These are phyloP conservation scores for Mystacornis crossleyi DNA, from an alignment of 2,113 vertebrate genomes.

Conservation along the genomic window DNA sequence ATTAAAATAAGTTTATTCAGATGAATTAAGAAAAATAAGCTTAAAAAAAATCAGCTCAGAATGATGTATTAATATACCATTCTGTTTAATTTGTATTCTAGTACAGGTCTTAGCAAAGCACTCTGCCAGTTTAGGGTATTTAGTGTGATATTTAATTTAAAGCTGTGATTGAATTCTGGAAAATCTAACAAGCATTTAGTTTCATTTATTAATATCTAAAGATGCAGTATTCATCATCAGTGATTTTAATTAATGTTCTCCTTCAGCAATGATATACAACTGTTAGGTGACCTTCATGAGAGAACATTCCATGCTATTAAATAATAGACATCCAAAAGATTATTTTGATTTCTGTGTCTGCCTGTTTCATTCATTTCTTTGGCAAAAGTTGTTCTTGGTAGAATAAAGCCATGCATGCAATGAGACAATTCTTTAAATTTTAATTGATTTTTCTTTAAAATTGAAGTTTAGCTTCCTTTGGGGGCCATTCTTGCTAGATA, in stretches of 20 bases:
- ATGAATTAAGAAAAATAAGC: neutral
- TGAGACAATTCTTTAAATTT: conserved; percentile 12
- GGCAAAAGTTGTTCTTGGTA: conserved; percentile 23
- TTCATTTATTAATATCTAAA: conserved; percentile 48
- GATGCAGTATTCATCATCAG: conserved; percentile 10
- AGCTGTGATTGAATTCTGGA: conserved; percentile 32
- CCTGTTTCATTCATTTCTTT: conserved; percentile 26
- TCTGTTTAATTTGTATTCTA: conserved; percentile 5
- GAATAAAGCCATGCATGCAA: neutral
- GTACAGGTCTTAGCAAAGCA: neutral
- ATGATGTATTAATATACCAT: neutral
- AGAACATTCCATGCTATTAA: neutral
- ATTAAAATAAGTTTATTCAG: neutral
- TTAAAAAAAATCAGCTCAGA: neutral
- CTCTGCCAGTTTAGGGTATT: neutral
- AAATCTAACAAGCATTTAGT: conserved; percentile 42
- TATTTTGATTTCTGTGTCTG: conserved; percentile 11
- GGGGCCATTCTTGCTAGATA: neutral
- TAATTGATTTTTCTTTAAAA: conserved; percentile 14
- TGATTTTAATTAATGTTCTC: conserved; percentile 48
- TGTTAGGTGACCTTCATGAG: conserved; percentile 22
- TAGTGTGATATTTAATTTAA: conserved; percentile 55
- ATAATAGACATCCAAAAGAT: conserved; percentile 16
- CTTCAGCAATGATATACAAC: conserved; percentile 4
- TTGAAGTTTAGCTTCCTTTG: neutral